Evolutionary conservation across 2,797 vertebrate genomes (phyloP), one percentile per base, ranked within the genome.

Genomic region (Mustela erminea): DNA sequence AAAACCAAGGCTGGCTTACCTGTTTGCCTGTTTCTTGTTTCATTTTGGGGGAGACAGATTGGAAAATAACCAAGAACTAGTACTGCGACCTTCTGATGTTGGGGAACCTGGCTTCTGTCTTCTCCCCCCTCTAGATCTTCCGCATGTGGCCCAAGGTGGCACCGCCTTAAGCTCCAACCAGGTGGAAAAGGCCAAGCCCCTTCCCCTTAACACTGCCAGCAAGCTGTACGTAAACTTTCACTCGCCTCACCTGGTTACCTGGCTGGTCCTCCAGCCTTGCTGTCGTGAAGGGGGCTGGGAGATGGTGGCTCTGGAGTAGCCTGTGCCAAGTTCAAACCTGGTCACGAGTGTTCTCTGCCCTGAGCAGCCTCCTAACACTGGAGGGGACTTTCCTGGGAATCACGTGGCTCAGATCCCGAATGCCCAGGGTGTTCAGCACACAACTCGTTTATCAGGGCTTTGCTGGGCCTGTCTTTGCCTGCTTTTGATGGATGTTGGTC

Each of bases 231-330:
- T 15, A 25, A 43, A 58, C n/a, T 2, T 29, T n/a, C 8, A n/a
- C 52, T 35, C 9, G 4, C 54, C 11, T 1, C 13, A 29, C 35
- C 18, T 2, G 0, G 25, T 77, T 1, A 12, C 60, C 12, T 32
- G 46, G 38, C 87, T 25, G 27, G 10, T 38, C 62, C 3, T 2
- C 11, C 0, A 0, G 18, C 54, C 7, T 8, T 0, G 11, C 62
- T 32, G 1, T 5, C 11, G 5, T 43, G 14, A 68, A 62, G 88
- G 32, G 29, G 14, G 9, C 52, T 13, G 60, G 75, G 60, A 95
- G 25, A 13, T 58, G 18, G 11, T 15, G 43, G 27, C 27, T 10
- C 41, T 4, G 9, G 9, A 74, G 38, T 18, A 1, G 72, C 1
- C 68, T 27, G 38, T 64, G 18, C 38, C 0, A 0, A n/a, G 64